A percentile compares a stretch with the other conserved stretches of the same genome.
Evolutionary conservation across 2,797 vertebrate species (phyloP).

Genomic region (Brachyrhaphis roseni): DNA sequence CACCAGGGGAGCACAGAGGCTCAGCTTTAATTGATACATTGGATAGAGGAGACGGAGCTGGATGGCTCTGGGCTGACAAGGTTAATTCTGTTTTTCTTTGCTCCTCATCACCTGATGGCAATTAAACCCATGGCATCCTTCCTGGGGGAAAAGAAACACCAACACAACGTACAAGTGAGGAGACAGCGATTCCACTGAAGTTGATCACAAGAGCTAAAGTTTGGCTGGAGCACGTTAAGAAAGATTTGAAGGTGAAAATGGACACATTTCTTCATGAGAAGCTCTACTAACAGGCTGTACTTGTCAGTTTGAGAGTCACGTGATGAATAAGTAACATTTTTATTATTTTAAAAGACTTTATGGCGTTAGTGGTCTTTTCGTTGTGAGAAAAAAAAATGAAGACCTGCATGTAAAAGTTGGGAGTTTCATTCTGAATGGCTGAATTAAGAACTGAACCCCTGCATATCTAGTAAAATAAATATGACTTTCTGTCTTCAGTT

Average conservation of each 20-base stretch:
- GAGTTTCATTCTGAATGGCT: background rate
- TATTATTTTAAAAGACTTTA: background rate
- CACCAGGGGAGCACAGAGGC: slow-evolving; percentile 56
- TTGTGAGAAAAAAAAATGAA: background rate
- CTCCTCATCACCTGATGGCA: slow-evolving; percentile 69
- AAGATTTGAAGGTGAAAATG: slow-evolving; percentile 38
- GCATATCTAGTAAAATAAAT: background rate
- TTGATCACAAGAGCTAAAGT: slow-evolving; percentile 40
- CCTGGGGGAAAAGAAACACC: slow-evolving; percentile 29
- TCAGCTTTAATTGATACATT: slow-evolving; percentile 77
- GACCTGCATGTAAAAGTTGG: background rate
- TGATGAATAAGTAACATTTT: background rate
- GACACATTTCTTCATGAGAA: slow-evolving; percentile 46
- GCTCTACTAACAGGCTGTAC: background rate
- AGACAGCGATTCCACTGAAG: slow-evolving; percentile 23
- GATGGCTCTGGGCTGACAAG: slow-evolving; percentile 73
- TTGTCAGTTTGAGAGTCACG: background rate
- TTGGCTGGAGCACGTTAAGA: slow-evolving; percentile 16
- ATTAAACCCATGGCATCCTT: slow-evolving; percentile 73
- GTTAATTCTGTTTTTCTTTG: slow-evolving; percentile 81
- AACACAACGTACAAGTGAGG: slow-evolving; percentile 2
- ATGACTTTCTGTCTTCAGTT: background rate
- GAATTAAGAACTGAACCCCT: background rate
- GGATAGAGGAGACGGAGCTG: slow-evolving; percentile 48
- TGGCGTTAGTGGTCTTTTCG: background rate